These are phyloP conservation scores for Clitarchus hookeri DNA, from an alignment of 2,888 invertebrate genomes.

Conservation along the genomic window DNA sequence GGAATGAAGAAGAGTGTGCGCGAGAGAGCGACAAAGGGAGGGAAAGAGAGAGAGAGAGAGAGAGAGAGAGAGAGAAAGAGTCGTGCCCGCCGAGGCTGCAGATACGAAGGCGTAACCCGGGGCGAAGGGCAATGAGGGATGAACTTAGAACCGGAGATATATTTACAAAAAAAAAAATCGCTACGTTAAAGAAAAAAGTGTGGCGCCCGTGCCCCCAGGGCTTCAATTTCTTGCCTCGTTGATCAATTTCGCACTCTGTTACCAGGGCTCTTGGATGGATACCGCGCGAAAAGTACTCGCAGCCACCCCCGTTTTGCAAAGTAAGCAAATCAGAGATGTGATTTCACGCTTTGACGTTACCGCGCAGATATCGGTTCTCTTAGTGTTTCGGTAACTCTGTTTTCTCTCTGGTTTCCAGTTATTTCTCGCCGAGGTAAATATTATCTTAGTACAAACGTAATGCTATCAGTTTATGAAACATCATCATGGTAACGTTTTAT, in stretches of 20 bases:
- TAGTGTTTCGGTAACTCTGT: no score
- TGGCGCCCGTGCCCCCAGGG: background rate
- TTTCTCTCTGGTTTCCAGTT: no score
- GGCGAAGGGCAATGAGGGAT: background rate
- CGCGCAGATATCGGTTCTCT: background rate
- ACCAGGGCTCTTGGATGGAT: background rate
- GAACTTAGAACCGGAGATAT: background rate
- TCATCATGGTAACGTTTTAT: no score
- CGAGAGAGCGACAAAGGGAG: background rate
- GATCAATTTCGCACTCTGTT: background rate
- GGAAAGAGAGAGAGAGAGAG: background rate
- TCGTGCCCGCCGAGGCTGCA: background rate
- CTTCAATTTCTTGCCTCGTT: slow-evolving; percentile 5
- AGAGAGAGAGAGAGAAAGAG: background rate
- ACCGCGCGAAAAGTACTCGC: background rate
- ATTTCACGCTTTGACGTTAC: background rate
- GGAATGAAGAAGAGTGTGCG: background rate
- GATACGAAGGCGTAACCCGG: background rate
- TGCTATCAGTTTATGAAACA: no score
- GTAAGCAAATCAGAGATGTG: background rate
- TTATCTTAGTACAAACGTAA: no score
- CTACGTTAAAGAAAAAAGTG: background rate
- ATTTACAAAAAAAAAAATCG: background rate
- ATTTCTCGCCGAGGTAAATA: no score
- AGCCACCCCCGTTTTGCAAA: background rate